Conservation (phyloP, 2,113 vertebrate genomes). For the Erythrolamprus reginae region DNA sequence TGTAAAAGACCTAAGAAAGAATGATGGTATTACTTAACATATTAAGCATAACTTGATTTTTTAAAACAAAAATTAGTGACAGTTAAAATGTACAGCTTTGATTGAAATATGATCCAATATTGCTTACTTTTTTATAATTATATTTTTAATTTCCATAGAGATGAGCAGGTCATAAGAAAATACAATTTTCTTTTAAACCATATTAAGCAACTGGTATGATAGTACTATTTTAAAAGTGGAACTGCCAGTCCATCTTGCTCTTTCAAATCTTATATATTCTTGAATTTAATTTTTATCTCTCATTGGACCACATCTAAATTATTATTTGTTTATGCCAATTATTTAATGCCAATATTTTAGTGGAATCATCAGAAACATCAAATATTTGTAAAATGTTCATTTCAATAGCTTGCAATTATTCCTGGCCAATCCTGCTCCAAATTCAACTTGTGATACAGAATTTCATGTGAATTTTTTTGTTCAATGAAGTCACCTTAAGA, state of each 20-base stretch:
- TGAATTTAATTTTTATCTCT: not conserved
- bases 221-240: not conserved
- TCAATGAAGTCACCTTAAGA: conserved; percentile 3
- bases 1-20: not conserved
- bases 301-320: not conserved
- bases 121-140: not conserved
- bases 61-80: not conserved
- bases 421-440: not conserved
- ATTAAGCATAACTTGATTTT: not conserved
- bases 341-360: not conserved
- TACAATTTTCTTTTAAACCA: not conserved
- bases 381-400: not conserved
- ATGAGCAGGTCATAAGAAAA: not conserved
- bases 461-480: not conserved
- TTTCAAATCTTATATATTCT: not conserved
- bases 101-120: not conserved
- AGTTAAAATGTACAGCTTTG: not conserved
- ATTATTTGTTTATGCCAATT: not conserved
- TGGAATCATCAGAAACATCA: not conserved
- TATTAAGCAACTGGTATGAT: not conserved
- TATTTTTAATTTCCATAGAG: not conserved
- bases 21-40: not conserved
- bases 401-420: not conserved
- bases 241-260: no score
- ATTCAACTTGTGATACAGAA: not conserved